Evolutionary conservation across 2,888 invertebrate species (phyloP), one percentile per base, ranked within the genome.

Genomic region (Candidula unifasciata): DNA sequence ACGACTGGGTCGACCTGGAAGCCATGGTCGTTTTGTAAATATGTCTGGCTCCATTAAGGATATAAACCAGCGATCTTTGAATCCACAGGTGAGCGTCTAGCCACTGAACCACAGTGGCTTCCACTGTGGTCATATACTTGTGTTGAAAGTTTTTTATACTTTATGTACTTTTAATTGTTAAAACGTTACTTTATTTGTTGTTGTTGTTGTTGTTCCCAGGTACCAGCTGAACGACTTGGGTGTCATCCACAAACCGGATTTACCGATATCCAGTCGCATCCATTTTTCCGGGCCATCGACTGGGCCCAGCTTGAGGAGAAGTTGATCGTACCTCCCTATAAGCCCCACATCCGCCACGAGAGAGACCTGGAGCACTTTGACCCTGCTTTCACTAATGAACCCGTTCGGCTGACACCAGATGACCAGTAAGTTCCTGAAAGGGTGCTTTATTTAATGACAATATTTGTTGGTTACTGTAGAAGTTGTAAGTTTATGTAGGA

Each of bases 321-420:
- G 95, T 98, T 99, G 95, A 97, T 99, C 93, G 96, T 97, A 88
- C 99, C 99, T 85, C 99, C 99, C 89, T 99, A 99, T 95, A 98
- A 98, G 95, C 99, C 99, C 90, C 96, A 97, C 89, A 95, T 99
- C 94, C 97, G 97, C 94, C 97, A 97, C 86, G 99, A 99, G 94
- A 95, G 98, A 87, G 99, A 99, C 95, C 95, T 99, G 94, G 98
- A 98, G 92, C 98, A 99, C 95, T 99, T 99, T 96, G 99, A 99
- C 93, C 98, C 98, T 3, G 98, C 99, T 95, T 99, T 99, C 95
- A 99, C 99, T 89, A 98, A 98, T 94, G 99, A 99, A 94, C 98
- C 98, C 82, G 98, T 99, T 85, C 97, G 97, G 94, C 96, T 99
- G 91, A 99, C 99, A 88, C 98, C 98, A 73, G 99, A 99, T 94